phyloP scores from a whole-genome alignment of 2,113 vertebrate species.

The Orthonyx spaldingii region DNA sequence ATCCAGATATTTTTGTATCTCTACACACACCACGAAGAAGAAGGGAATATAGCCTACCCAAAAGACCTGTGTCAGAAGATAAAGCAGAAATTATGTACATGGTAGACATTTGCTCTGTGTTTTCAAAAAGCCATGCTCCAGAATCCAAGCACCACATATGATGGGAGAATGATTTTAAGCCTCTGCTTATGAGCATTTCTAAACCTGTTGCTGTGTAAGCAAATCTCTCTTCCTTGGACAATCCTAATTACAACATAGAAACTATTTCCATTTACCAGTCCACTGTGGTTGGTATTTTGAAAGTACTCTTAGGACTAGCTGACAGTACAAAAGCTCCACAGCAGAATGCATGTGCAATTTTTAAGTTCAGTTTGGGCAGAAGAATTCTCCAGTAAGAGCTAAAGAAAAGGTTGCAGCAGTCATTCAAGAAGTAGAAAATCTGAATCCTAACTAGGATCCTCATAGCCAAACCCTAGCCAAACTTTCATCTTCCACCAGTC shows the following conservation, averaged over 20 bases:
- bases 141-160: background rate
- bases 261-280: background rate
- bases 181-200: background rate
- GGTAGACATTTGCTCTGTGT: background rate
- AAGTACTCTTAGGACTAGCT: background rate
- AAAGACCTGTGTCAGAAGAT: background rate
- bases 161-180: background rate
- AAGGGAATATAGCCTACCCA: background rate
- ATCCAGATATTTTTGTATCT: background rate
- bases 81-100: background rate
- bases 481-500: background rate
- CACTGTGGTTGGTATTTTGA: background rate
- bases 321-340: background rate
- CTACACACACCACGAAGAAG: background rate
- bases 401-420: background rate
- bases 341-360: background rate
- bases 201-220: background rate
- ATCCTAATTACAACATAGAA: background rate
- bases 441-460: background rate
- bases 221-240: background rate
- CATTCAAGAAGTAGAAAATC: background rate
- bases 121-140: background rate
- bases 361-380: background rate
- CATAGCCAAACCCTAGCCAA: background rate
- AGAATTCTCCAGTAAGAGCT: background rate